A percentile compares a stretch with the other conserved stretches of the same genome.
Evolutionary conservation across 1,140 invertebrate species (phyloP).

Genomic region (Philaenus spumarius): DNA sequence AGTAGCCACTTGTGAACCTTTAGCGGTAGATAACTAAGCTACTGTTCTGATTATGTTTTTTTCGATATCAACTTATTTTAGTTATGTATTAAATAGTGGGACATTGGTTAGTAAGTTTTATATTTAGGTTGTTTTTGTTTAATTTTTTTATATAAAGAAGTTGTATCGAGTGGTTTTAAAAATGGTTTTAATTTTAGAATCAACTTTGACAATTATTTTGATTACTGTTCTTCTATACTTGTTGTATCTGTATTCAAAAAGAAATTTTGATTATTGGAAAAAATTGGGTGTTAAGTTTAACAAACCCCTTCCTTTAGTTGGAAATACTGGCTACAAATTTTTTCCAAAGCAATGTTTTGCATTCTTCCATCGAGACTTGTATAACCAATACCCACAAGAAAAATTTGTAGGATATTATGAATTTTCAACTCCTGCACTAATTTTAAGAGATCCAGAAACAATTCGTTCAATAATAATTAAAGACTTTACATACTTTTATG

Average conservation of each 20-base stretch:
- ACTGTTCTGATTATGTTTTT: too few relatives aligned
- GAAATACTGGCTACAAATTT: conserved; percentile 14
- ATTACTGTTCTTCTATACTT: too few relatives aligned
- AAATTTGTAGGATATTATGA: conserved; percentile 42
- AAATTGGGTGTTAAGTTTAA: conserved; percentile 35
- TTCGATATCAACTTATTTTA: too few relatives aligned
- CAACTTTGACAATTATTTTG: too few relatives aligned
- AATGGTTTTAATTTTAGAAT: too few relatives aligned
- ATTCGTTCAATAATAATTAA: conserved; percentile 44
- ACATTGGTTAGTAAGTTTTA: too few relatives aligned
- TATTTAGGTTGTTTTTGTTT: too few relatives aligned
- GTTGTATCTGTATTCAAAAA: conserved; percentile 38
- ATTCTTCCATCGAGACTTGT: conserved; percentile 37
- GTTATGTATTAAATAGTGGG: too few relatives aligned
- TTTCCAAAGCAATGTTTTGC: conserved; percentile 31
- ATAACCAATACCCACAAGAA: conserved; percentile 38
- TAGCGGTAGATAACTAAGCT: too few relatives aligned
- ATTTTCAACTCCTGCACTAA: conserved; percentile 41
- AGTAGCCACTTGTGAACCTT: too few relatives aligned
- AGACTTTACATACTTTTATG: conserved; percentile 45
- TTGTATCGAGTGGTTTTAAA: too few relatives aligned
- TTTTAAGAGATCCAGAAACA: conserved; percentile 45
- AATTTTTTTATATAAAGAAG: too few relatives aligned
- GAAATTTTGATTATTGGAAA: conserved; percentile 40
- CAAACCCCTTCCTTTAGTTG: conserved; percentile 15